A percentile compares a stretch with the other conserved stretches of the same genome.
These are phyloP conservation scores for Recurvirostra avosetta DNA, from an alignment of 2,113 vertebrate species.

Conservation along the genomic window DNA sequence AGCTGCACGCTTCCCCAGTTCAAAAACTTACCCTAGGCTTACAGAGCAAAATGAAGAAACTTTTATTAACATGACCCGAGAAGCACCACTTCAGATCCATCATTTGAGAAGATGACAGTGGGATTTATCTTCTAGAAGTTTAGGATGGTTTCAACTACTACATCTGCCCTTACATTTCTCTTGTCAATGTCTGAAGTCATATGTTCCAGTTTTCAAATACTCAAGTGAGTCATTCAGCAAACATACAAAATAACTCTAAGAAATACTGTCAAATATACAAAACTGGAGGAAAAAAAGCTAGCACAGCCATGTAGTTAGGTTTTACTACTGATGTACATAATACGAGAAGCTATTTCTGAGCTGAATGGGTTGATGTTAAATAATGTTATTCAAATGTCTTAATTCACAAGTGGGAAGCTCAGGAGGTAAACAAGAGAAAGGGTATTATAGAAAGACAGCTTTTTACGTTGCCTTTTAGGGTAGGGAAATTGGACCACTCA, in stretches of 20 bases:
- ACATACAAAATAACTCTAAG: not conserved
- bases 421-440: not conserved
- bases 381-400: not conserved
- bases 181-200: not conserved
- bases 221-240: not conserved
- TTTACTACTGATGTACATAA: not conserved
- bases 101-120: not conserved
- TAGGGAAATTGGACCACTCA: constrained; percentile 69
- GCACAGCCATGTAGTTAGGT: not conserved
- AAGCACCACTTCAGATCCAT: not conserved
- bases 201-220: not conserved
- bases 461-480: not conserved
- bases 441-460: not conserved
- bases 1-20: not conserved
- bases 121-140: not conserved
- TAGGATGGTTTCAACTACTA: not conserved
- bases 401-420: not conserved
- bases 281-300: not conserved
- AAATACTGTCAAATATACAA: not conserved
- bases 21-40: not conserved
- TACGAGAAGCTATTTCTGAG: not conserved
- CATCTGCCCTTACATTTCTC: not conserved
- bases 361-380: not conserved
- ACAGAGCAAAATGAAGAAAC: not conserved
- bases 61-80: not conserved